These are phyloP conservation scores for Hypercompe scribonia DNA, from an alignment of 2,888 invertebrate species.

Conservation along the genomic window DNA sequence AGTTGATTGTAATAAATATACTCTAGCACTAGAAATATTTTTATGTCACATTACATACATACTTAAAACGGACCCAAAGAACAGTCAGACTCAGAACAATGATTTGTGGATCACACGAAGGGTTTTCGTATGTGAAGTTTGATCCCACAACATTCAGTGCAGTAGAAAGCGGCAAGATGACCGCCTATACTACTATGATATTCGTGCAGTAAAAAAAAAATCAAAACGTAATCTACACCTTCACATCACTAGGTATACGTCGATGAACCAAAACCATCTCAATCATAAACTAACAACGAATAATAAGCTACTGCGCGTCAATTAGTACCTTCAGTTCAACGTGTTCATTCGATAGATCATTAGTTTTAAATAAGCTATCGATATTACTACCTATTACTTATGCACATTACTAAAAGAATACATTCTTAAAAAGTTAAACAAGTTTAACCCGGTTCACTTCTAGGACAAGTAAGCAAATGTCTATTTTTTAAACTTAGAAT, in stretches of 20 bases:
- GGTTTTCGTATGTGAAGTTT: too few species aligned
- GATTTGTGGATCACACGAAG: too few species aligned
- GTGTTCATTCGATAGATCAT: slow-evolving; percentile 38
- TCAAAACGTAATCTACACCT: slow-evolving; percentile 1
- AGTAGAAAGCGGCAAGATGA: too few species aligned
- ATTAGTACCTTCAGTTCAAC: slow-evolving; percentile 43
- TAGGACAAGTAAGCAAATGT: neutral
- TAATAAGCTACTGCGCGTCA: slow-evolving; percentile 42
- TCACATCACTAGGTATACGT: slow-evolving; percentile 51
- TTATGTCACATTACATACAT: too few species aligned
- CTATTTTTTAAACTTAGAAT: neutral
- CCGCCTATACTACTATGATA: too few species aligned
- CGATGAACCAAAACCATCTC: slow-evolving; percentile 64
- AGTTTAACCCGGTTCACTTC: neutral
- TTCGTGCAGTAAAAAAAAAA: too few species aligned
- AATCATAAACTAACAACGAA: slow-evolving; percentile 61
- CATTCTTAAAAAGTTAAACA: neutral
- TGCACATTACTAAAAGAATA: neutral
- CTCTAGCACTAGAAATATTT: too few species aligned
- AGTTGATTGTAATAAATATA: neutral
- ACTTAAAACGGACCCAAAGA: too few species aligned
- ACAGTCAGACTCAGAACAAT: too few species aligned
- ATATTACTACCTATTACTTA: slow-evolving; percentile 1
- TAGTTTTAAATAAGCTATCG: slow-evolving; percentile 23
- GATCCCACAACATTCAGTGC: too few species aligned